Base-by-base conservation (phyloP, 2,113 vertebrate genomes). In the Mystacornis crossleyi region DNA sequence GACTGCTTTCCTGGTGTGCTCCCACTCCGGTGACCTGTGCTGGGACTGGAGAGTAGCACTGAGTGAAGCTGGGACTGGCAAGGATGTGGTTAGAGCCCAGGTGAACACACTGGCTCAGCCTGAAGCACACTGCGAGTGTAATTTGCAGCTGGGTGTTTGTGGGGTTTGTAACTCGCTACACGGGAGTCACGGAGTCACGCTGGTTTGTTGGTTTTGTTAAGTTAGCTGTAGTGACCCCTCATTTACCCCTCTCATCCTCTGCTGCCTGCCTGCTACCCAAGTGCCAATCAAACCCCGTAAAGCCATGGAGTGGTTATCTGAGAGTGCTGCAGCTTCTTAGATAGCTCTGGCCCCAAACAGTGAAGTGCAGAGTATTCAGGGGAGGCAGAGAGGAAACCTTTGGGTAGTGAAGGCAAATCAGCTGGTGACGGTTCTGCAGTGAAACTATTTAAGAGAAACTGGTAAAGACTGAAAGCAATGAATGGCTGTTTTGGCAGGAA, bases 81-180 rank as follows among this genome's bases (percentile, higher is more conserved):
- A 55, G 80, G 36, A 8, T 33, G 69, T 88, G 36, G 18, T 53
- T 42, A 16, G 33, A 77, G 3, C 47, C 54, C 12, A 25, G 23
- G 12, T 38, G 55, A 51, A 25, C 8, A 12, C 18, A 3, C 36
- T 4, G 13, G 51, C 38, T 77, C 29, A 51, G 53, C n/a, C 1
- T 75, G 57, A 51, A 86, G 53, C 8, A 0, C 40, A 2, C 1
- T 24, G 43, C 1, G 0, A 70, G 25, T 47, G 17, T 51, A 16
- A 81, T 47, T 64, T 51, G 43, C 38, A 71, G 24, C 24, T 62
- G 28, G 25, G 14, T 25, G 3, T 70, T 50, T 61, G 50, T 83
- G 50, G n/a, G 16, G 11, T n/a, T 80, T 74, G 24, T 81, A 11
- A 62, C 72, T 69, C 31, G 10, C 43, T 55, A 5, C 6, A 10